Conservation (phyloP, 2,113 vertebrate genomes). For the Erythrolamprus reginae region DNA sequence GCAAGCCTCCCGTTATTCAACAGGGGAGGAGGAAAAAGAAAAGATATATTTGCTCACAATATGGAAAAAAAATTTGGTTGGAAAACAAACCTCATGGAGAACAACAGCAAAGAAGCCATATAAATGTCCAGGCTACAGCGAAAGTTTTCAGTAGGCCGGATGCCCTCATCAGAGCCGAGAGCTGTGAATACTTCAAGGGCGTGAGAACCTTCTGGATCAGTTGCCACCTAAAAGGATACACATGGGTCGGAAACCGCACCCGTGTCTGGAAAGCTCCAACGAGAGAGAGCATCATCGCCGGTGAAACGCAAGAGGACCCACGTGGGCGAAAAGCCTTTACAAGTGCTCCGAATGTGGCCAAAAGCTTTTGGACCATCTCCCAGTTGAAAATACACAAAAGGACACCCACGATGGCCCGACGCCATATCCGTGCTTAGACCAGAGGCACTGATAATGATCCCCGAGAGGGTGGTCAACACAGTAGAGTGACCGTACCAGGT, state of each 20-base stretch:
- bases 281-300: conserved; percentile 29
- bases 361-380: conserved; percentile 40
- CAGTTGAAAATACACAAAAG: conserved; percentile 41
- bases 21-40: conserved; percentile 23
- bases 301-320: conserved; percentile 43
- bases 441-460: not conserved
- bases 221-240: conserved; percentile 16
- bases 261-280: conserved; percentile 28
- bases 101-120: conserved; percentile 19
- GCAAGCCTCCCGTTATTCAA: conserved; percentile 17
- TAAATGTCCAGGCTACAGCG: not conserved
- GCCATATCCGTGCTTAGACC: not conserved
- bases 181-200: not conserved
- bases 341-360: conserved; percentile 50
- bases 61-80: not conserved
- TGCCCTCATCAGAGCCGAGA: conserved; percentile 48
- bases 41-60: not conserved
- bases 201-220: conserved; percentile 21
- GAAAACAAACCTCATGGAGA: conserved; percentile 35
- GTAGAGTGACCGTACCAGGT: not conserved
- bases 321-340: conserved; percentile 48
- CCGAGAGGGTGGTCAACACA: not conserved
- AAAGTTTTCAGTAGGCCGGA: not conserved
- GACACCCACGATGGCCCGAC: not conserved
- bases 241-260: conserved; percentile 36